Evolutionary conservation across 2,113 vertebrate species (phyloP).

Genomic region (Rhynchomys soricoides): DNA sequence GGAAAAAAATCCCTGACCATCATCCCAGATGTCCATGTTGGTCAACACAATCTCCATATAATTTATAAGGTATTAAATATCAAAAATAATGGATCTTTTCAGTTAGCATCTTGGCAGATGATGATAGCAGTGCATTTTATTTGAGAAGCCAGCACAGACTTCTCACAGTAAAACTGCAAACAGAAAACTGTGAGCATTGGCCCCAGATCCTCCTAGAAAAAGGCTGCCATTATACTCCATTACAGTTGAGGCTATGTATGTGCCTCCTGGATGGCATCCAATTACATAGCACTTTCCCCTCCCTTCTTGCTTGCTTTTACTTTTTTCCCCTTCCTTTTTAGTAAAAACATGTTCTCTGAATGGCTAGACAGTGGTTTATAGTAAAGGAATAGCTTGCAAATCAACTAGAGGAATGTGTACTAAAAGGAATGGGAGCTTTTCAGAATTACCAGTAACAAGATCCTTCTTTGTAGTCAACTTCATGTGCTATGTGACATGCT

Average conservation of each 20-base stretch:
- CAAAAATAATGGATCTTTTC: conserved; percentile 89
- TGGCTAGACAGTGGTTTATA: conserved; percentile 83
- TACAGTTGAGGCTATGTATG: conserved; percentile 85
- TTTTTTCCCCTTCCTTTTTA: conserved; percentile 58
- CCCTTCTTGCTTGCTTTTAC: conserved; percentile 36
- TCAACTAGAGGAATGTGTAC: conserved; percentile 57
- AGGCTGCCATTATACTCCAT: conserved; percentile 85
- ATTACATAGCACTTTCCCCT: conserved; percentile 73
- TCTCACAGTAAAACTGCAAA: conserved; percentile 86
- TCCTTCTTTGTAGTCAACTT: conserved; percentile 65
- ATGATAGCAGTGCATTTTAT: conserved; percentile 84
- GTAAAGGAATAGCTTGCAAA: conserved; percentile 70
- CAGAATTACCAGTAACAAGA: conserved; percentile 58
- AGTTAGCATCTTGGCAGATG: conserved; percentile 84
- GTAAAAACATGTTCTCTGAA: conserved; percentile 80
- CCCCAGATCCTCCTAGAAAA: conserved; percentile 78
- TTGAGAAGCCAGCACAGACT: conserved; percentile 82
- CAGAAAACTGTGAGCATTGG: conserved; percentile 86
- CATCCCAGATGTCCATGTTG: conserved; percentile 82
- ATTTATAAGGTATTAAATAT: conserved; percentile 87
- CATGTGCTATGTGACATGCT: conserved; percentile 46
- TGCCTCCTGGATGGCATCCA: conserved; percentile 85
- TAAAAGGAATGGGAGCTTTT: conserved; percentile 66
- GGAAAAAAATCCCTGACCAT: conserved; percentile 71
- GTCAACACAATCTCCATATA: conserved; percentile 83